Base-by-base conservation (phyloP, 2,888 invertebrate genomes). In the Chrysolina haemoptera region DNA sequence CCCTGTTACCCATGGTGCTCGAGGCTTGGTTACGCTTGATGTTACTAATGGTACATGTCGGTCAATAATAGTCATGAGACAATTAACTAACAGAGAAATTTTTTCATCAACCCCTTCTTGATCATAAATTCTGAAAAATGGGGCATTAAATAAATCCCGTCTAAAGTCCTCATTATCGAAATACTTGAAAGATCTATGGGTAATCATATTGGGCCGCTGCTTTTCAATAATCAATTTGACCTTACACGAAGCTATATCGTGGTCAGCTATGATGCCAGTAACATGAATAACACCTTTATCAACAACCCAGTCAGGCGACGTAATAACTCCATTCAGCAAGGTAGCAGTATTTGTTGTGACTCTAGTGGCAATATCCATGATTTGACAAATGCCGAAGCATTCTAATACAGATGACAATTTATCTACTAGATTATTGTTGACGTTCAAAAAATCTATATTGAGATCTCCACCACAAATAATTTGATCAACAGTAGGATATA, bases 371-470 rank as follows among this genome's bases (percentile, higher is more conserved):
- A 6, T 50, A 9, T 66, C 50, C 27, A 48, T 50, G 64, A 69
- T 63, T 76, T 76, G 64, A 16, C 62, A 12, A 62, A 64, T 64
- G 46, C 64, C 64, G 20, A 46, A 64, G 46, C 46, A 64, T n/a
- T 64, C 46, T 20, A 64, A 64, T 43, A 64, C 64, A 64, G 43
- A 64, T 64, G 64, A 46, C 20, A 64, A 18, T 64, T 46, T 14
- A 64, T 64, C 6, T 27, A 64, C 43, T 43, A 43, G 16, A 64
- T 10, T 64, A 64, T 64, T 43, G 20, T 64, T n/a, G 62, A 27
- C 35, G 12, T 64, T 64, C 10, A 46, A 46, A 46, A 46, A 64
- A 64, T 64, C 64, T 64, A 64, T 64, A 18, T 64, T 27, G 43
- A 64, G 64, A 64, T 10, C 16, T 46, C 64, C 63, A 11, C 63